Evolutionary conservation across 2,113 vertebrate species (phyloP).

Genomic region (Bagarius yarrelli): DNA sequence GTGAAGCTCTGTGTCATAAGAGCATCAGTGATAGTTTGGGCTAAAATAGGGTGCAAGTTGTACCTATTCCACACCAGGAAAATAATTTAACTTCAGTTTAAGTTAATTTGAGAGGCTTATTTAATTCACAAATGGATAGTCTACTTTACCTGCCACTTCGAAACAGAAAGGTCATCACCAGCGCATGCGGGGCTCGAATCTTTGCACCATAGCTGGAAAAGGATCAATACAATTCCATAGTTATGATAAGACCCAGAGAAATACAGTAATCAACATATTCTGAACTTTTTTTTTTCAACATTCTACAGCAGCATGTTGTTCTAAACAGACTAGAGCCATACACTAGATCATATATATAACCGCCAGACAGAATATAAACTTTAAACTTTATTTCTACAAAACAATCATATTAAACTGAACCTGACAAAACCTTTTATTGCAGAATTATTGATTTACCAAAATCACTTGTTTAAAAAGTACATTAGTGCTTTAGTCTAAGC

Average conservation of each 20-base stretch:
- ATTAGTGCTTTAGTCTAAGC: not conserved
- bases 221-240: constrained; percentile 4
- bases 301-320: not conserved
- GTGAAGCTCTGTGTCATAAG: not conserved
- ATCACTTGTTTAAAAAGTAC: not conserved
- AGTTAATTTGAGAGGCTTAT: not conserved
- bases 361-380: not conserved
- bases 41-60: not conserved
- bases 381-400: not conserved
- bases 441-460: not conserved
- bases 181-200: constrained; percentile 89
- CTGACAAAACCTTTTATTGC: not conserved
- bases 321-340: not conserved
- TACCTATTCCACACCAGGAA: not conserved
- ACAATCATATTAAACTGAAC: not conserved
- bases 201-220: constrained; percentile 88
- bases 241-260: not conserved
- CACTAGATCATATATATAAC: not conserved
- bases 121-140: not conserved
- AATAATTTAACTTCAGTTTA: not conserved
- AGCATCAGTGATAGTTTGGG: not conserved
- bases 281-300: too few species aligned
- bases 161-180: constrained; percentile 99
- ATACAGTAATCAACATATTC: not conserved
- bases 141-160: constrained; percentile 83